phyloP scores from a whole-genome alignment of 2,113 vertebrate species.

The Lucifuga dentata region DNA sequence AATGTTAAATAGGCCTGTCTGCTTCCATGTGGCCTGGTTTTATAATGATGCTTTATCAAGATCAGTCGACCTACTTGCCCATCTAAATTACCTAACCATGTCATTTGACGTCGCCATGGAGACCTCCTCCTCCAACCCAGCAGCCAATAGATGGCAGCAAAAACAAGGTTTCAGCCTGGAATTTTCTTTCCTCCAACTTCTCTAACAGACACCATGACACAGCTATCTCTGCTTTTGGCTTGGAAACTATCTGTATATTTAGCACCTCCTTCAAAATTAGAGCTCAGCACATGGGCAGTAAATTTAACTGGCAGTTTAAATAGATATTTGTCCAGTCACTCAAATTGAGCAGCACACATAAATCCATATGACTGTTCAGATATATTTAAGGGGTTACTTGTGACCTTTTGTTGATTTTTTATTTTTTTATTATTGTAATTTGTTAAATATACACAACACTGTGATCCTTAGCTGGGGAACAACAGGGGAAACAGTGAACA shows the following conservation, averaged over 20 bases:
- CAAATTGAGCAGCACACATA: constrained; percentile 33
- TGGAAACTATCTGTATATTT: constrained; percentile 83
- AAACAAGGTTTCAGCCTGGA: constrained; percentile 31
- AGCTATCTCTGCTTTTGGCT: constrained; percentile 81
- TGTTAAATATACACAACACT: background rate
- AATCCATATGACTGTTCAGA: constrained; percentile 22
- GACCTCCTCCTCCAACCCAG: constrained; percentile 19
- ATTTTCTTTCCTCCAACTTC: constrained; percentile 25
- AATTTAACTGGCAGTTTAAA: constrained; percentile 65
- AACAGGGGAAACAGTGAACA: background rate
- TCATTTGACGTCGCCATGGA: constrained; percentile 56
- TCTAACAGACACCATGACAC: constrained; percentile 74
- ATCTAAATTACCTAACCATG: constrained; percentile 44
- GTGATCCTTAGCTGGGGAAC: background rate
- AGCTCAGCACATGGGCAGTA: constrained; percentile 70
- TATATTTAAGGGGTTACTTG: background rate
- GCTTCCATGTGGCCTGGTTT: constrained; percentile 52
- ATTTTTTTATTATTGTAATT: too few relatives aligned
- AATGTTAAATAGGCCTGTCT: constrained; percentile 22
- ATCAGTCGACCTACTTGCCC: constrained; percentile 48
- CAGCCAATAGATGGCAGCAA: constrained; percentile 76
- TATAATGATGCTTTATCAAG: constrained; percentile 41
- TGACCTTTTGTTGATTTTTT: too few relatives aligned
- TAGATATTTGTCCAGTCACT: constrained; percentile 68
- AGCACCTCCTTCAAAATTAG: constrained; percentile 77